These are phyloP conservation scores for Gambusia holbrooki DNA, from an alignment of 2,113 vertebrate genomes.

Conservation along the genomic window DNA sequence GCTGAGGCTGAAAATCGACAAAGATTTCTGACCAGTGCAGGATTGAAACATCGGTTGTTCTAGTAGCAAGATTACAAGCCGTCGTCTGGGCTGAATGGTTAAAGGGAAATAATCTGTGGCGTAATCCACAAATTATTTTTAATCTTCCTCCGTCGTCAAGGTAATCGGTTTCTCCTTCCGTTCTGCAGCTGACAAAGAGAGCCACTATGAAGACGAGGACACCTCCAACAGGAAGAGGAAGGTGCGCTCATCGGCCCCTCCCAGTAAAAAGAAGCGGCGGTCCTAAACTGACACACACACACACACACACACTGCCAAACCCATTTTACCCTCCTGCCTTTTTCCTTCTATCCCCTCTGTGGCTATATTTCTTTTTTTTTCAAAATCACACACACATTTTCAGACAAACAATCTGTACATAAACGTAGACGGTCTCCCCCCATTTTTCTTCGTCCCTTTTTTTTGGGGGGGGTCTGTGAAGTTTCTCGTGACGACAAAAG, in stretches of 20 bases:
- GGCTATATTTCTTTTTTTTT: slow-evolving; percentile 30
- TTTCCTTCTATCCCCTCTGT: too few species aligned
- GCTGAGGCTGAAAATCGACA: too few species aligned
- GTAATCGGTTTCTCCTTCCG: not conserved
- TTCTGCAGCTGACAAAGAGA: slow-evolving; percentile 86
- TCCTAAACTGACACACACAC: slow-evolving; percentile 53
- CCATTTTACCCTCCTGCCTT: slow-evolving; percentile 12
- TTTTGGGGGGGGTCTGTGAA: slow-evolving; percentile 49
- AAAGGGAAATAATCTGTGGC: too few species aligned
- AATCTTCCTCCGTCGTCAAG: not conserved
- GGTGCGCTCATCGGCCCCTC: slow-evolving; percentile 71
- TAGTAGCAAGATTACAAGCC: not conserved
- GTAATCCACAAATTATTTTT: too few species aligned
- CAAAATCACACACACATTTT: slow-evolving; percentile 17
- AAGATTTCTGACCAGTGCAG: too few species aligned
- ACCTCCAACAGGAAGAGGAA: slow-evolving; percentile 86
- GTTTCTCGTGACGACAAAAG: slow-evolving; percentile 31
- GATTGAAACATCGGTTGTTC: not conserved
- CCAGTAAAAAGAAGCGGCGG: slow-evolving; percentile 87
- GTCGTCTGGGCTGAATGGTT: not conserved
- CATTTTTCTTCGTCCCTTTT: slow-evolving; percentile 8
- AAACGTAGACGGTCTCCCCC: slow-evolving; percentile 53
- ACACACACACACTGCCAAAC: slow-evolving; percentile 64
- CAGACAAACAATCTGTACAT: slow-evolving; percentile 59
- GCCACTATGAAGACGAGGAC: slow-evolving; percentile 87